Conservation (phyloP, 2,113 vertebrate genomes). For the Eulemur rufifrons region DNA sequence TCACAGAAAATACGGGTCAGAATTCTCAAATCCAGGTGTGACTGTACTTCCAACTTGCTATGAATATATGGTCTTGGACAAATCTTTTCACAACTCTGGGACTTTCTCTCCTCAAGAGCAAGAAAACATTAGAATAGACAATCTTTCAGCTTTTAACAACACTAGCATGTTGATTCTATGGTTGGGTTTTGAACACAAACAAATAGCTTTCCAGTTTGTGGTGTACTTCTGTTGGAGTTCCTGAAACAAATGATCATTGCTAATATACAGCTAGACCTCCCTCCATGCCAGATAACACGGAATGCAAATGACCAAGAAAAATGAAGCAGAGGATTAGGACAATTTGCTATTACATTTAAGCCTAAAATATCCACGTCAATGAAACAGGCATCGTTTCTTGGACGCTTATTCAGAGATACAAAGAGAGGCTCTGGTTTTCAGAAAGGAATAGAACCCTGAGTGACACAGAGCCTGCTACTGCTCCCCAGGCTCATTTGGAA, state of each 20-base stretch:
- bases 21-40: background rate
- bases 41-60: background rate
- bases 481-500: background rate
- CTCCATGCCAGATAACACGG: background rate
- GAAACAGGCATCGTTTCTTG: background rate
- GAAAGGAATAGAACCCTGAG: background rate
- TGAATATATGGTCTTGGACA: background rate
- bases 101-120: background rate
- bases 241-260: background rate
- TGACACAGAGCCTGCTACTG: background rate
- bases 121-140: background rate
- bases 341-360: background rate
- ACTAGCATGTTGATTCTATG: background rate
- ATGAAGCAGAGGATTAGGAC: background rate
- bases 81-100: background rate
- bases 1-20: background rate
- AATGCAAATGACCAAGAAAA: background rate
- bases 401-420: background rate
- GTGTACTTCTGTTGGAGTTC: background rate
- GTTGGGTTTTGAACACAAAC: background rate
- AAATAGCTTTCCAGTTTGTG: background rate
- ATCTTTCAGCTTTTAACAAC: background rate
- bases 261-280: background rate
- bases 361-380: background rate
- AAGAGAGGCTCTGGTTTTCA: background rate